Percentiles rank a stretch among this genome's conserved stretches.
These are phyloP conservation scores for Cliona cf. orientalis DNA, from an alignment of 37 sponge, comb jelly and placozoan species.

Conservation along the genomic window DNA sequence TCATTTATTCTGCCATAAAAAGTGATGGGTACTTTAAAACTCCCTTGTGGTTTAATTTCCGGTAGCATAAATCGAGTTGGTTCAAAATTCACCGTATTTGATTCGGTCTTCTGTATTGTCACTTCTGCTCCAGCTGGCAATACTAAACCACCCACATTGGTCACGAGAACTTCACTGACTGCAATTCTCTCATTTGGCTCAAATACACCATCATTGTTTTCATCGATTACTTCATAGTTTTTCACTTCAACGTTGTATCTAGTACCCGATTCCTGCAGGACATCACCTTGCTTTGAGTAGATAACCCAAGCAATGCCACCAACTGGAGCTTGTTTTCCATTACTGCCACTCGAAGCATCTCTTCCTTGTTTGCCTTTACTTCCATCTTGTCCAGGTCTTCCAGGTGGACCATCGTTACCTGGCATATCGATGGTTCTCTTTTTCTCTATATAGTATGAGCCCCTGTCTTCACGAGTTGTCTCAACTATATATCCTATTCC, in stretches of 20 bases:
- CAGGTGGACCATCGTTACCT: not conserved
- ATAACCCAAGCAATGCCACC: conserved; percentile 69
- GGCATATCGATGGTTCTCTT: too few relatives aligned
- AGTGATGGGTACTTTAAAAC: conserved; percentile 29
- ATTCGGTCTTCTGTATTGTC: conserved; percentile 36
- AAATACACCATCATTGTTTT: conserved; percentile 77
- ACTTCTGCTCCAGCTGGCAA: conserved; percentile 61
- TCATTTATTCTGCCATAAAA: conserved; percentile 75
- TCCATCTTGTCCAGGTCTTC: conserved; percentile 25
- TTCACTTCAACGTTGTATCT: conserved; percentile 58
- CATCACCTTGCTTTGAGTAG: conserved; percentile 12
- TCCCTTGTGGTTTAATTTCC: conserved; percentile 9
- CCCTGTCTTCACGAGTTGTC: too few relatives aligned
- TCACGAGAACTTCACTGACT: conserved; percentile 28
- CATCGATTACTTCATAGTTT: conserved; percentile 22
- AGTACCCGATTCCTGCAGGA: conserved; percentile 32
- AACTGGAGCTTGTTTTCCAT: conserved; percentile 47
- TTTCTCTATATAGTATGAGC: too few relatives aligned
- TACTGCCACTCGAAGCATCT: conserved; percentile 21
- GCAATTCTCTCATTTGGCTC: conserved; percentile 80
- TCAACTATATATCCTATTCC: conserved; percentile 1
- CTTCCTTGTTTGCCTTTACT: conserved; percentile 6
- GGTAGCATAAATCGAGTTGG: conserved; percentile 51
- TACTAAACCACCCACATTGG: conserved; percentile 56
- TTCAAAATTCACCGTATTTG: conserved; percentile 70